A percentile compares a stretch with the other conserved stretches of the same genome.
These are phyloP conservation scores for Limonius californicus DNA, from an alignment of 1,140 invertebrate genomes.

Conservation along the genomic window DNA sequence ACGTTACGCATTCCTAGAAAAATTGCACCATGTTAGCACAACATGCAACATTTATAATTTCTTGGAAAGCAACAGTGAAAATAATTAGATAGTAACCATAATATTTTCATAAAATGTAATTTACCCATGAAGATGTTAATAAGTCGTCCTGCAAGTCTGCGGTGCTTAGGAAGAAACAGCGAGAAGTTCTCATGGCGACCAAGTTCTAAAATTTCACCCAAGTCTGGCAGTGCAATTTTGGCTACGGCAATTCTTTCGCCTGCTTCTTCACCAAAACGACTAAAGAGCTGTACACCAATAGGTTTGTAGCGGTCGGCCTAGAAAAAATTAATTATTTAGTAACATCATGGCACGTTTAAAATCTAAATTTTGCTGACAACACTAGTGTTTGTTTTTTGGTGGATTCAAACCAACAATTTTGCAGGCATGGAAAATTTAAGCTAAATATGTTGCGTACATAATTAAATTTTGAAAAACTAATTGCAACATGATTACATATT, in stretches of 20 bases:
- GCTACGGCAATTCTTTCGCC: slow-evolving; percentile 53
- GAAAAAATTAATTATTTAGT: background rate
- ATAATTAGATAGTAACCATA: too few relatives aligned
- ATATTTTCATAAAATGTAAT: too few relatives aligned
- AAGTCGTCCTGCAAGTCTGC: slow-evolving; percentile 59
- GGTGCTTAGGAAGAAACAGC: slow-evolving; percentile 67
- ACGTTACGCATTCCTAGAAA: slow-evolving; percentile 57
- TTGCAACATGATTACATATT: too few relatives aligned
- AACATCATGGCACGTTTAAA: too few relatives aligned
- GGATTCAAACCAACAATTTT: too few relatives aligned
- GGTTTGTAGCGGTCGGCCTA: slow-evolving; percentile 61
- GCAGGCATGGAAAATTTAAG: too few relatives aligned
- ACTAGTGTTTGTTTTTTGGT: too few relatives aligned
- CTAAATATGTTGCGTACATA: too few relatives aligned
- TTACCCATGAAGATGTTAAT: slow-evolving; percentile 68
- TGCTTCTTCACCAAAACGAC: slow-evolving; percentile 55
- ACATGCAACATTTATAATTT: too few relatives aligned
- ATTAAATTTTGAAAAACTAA: too few relatives aligned
- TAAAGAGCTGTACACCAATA: slow-evolving; percentile 51
- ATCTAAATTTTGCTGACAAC: too few relatives aligned
- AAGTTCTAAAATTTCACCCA: slow-evolving; percentile 61
- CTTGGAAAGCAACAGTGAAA: too few relatives aligned
- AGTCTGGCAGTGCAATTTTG: slow-evolving; percentile 62
- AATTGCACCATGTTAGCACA: background rate
- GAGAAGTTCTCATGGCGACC: slow-evolving; percentile 65